These are phyloP conservation scores for Montipora foliosa DNA, from an alignment of 64 coral and sea anemone species.

Conservation along the genomic window DNA sequence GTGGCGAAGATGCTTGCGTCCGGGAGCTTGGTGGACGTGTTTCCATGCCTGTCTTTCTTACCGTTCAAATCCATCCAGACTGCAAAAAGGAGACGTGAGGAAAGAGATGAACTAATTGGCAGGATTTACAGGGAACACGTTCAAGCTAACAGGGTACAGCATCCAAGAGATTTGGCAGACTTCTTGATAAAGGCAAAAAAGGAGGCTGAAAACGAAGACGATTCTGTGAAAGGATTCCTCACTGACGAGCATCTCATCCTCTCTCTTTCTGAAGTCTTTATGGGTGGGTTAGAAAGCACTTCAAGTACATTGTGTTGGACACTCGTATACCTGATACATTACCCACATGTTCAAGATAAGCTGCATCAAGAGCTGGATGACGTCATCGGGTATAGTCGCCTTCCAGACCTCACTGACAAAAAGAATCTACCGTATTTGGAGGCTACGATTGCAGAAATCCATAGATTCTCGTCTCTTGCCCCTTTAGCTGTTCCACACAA, in stretches of 20 bases:
- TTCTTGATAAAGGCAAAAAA: constrained; percentile 51
- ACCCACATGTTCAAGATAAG: constrained; percentile 28
- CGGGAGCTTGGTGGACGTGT: constrained; percentile 3
- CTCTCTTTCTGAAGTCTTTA: constrained; percentile 55
- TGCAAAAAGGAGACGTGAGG: not conserved
- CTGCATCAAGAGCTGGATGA: constrained; percentile 71
- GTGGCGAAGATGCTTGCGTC: constrained; percentile 20
- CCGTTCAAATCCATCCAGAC: constrained; percentile 34
- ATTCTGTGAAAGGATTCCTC: constrained; percentile 15
- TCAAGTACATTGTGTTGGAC: constrained; percentile 56
- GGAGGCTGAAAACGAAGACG: constrained; percentile 58
- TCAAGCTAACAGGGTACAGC: constrained; percentile 7
- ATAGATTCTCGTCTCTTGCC: not conserved
- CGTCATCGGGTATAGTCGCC: constrained; percentile 36
- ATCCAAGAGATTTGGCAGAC: constrained; percentile 68
- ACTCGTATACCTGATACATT: not conserved
- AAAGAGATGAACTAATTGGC: constrained; percentile 27
- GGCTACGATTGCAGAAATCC: constrained; percentile 65
- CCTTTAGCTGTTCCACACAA: constrained; percentile 54
- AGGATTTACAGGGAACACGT: constrained; percentile 50
- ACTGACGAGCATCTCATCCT: constrained; percentile 53
- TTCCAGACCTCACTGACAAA: constrained; percentile 58
- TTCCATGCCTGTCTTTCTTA: constrained; percentile 20
- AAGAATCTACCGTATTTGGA: constrained; percentile 35
- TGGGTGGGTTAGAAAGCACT: constrained; percentile 54